Conservation (phyloP, 2,113 vertebrate genomes). For the Ptyas mucosa region DNA sequence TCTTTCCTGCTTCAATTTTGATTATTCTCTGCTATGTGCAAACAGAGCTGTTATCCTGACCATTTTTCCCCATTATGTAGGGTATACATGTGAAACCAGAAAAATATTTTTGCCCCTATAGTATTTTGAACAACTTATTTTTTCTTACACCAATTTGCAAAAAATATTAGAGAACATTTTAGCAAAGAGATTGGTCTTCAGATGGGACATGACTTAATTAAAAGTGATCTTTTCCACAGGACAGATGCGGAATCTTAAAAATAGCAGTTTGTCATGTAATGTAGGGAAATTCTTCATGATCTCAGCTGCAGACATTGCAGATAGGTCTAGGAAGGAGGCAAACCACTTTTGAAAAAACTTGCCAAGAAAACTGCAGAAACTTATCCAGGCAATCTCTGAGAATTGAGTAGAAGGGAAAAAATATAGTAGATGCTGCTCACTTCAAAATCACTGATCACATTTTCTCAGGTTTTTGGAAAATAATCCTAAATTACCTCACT, state of each 20-base stretch:
- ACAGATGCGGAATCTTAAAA: background rate
- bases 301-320: background rate
- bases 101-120: background rate
- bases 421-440: background rate
- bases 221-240: background rate
- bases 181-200: background rate
- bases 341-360: background rate
- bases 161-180: background rate
- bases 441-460: background rate
- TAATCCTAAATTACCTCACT: background rate
- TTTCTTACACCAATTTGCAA: too few relatives aligned
- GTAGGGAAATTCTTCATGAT: background rate
- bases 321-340: background rate
- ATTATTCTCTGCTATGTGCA: constrained; percentile 26
- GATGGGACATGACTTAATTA: background rate
- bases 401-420: background rate
- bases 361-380: background rate
- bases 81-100: constrained; percentile 7
- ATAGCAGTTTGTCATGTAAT: background rate
- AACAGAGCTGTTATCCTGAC: constrained; percentile 12
- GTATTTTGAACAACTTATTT: background rate
- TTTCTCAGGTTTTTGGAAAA: background rate
- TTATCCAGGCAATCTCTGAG: background rate
- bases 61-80: background rate
- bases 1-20: constrained; percentile 40